Base-by-base conservation (phyloP, 1,140 invertebrate genomes). In the Apis florea region DNA sequence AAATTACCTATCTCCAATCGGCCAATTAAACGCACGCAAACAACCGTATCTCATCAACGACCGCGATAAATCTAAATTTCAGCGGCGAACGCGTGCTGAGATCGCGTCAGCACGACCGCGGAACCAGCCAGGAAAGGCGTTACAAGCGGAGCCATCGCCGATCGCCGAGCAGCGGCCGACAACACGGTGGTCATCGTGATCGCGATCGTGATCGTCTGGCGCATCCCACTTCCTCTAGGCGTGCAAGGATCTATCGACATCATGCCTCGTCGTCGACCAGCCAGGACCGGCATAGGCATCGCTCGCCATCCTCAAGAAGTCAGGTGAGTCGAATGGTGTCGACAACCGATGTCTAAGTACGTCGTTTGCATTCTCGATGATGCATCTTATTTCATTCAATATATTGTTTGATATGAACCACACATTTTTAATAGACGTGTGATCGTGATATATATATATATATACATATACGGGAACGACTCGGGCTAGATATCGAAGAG, bases 61-160 rank as follows among this genome's bases (percentile, higher is more conserved):
- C 0, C 19, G 10, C 21, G n/a, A 40, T 64, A 59, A 68, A 67
- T 24, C 15, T 26, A 1, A 53, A 64, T 94, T 94, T 76, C 92
- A 95, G 95, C 84, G 95, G 95, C 72, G 95, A 95, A 89, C 93
- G 95, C 79, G 94, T 94, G 53, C 92, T 95, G 85, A 93, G 95
- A 75, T 95, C 95, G 1, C 93, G 95, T 24, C 94, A 95, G 69
- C 95, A 95, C 90, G 95, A 95, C 79, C 93, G 95, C 17, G 95
- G 95, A 17, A 95, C 95, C 0, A 95, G 94, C 72, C 94, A 94
- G 56, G 95, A 95, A 86, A 93, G 95, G 6, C 94, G 95, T 12
- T 96, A 95, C 91, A 95, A 96, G 74, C 93, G 95, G 13, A 95
- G 95, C 75, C 94, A 95, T 87, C 93, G 95, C 21, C 93, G 95